Percentiles rank a stretch among this genome's conserved stretches.
Conservation (phyloP, 2,797 vertebrate genomes). For the Leptodactylus fallax region DNA sequence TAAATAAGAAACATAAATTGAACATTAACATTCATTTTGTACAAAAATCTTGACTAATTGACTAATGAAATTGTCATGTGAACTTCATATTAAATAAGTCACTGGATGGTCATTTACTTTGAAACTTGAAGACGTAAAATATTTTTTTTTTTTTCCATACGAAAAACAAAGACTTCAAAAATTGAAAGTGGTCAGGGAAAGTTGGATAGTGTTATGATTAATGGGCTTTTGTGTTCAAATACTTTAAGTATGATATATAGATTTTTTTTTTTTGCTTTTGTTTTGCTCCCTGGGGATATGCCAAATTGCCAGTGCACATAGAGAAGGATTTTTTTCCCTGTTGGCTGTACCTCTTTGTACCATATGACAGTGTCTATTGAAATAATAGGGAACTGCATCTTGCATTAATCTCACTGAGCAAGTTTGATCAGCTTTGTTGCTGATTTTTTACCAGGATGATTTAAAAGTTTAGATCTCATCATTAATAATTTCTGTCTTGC, state of each 20-base stretch:
- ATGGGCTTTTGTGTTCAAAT: constrained; percentile 58
- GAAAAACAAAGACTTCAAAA: constrained; percentile 49
- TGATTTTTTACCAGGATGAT: constrained; percentile 58
- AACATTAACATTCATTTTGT: background rate
- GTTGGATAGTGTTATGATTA: constrained; percentile 48
- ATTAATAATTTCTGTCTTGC: constrained; percentile 61
- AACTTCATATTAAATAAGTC: background rate
- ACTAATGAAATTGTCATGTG: background rate
- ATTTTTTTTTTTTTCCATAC: constrained; percentile 27
- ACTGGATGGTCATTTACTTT: background rate
- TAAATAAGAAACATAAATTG: background rate
- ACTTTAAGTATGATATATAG: constrained; percentile 60
- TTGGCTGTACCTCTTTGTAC: constrained; percentile 45
- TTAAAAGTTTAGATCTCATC: constrained; percentile 54
- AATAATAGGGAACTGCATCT: constrained; percentile 59
- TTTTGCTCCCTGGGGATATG: constrained; percentile 50
- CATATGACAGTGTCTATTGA: constrained; percentile 59
- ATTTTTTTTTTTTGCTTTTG: constrained; percentile 57
- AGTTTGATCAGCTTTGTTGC: constrained; percentile 62
- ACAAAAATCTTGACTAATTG: background rate
- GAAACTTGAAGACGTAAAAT: constrained; percentile 15
- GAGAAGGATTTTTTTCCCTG: constrained; percentile 51
- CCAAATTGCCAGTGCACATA: constrained; percentile 59
- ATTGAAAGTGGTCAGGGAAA: constrained; percentile 55
- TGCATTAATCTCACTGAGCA: constrained; percentile 62